A percentile compares a stretch with the other conserved stretches of the same genome.
These are phyloP conservation scores for Macrochelys suwanniensis DNA, from an alignment of 2,797 vertebrate genomes.

Conservation along the genomic window DNA sequence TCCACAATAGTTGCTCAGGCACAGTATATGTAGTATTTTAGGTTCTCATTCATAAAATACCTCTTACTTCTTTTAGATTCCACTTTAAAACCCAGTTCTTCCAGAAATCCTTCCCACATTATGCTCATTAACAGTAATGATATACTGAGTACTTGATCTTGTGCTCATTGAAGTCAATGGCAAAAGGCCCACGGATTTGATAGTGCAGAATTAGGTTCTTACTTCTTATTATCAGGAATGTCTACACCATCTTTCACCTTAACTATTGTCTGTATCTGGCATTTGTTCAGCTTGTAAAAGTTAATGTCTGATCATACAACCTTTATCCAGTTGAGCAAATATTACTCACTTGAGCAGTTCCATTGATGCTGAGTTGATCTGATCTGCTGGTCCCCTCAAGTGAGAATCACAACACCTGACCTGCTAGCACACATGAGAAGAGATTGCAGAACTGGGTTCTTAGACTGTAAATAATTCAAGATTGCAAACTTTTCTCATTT, in stretches of 20 bases:
- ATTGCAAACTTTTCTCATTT: neutral
- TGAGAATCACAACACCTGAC: neutral
- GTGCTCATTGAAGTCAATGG: neutral
- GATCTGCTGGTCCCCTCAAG: neutral
- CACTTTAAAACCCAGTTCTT: neutral
- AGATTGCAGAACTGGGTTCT: rapidly evolving
- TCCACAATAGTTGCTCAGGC: neutral
- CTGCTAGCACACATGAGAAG: neutral
- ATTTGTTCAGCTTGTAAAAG: neutral
- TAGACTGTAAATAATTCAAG: neutral
- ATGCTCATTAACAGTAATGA: neutral
- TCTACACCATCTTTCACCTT: neutral
- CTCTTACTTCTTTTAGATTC: neutral
- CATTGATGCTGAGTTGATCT: neutral
- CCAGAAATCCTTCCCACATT: neutral
- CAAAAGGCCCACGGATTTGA: neutral
- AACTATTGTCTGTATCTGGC: neutral
- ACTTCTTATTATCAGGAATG: neutral
- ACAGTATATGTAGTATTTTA: neutral
- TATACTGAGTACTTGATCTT: neutral
- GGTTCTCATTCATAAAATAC: neutral
- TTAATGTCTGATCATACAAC: neutral
- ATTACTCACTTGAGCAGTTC: neutral
- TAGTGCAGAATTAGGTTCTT: no score
- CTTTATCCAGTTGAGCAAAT: neutral